These are phyloP conservation scores for Mallateleia sp. DNA, from an alignment of 2,888 invertebrate species.

Conservation along the genomic window DNA sequence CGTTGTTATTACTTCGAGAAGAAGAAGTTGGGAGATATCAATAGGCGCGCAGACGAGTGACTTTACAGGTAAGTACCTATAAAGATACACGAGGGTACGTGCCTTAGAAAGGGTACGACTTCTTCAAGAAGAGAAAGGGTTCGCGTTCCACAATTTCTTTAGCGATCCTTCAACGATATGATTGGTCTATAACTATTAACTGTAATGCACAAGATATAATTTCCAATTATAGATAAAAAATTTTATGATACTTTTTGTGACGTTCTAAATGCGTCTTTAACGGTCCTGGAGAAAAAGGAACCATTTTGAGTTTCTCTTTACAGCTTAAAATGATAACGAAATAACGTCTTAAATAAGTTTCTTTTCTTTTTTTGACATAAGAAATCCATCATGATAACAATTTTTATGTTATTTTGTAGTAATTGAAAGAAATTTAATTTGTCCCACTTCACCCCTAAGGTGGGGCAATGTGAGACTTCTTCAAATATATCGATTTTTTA, in stretches of 20 bases:
- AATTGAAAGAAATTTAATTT: too few species aligned
- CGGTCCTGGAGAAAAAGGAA: too few species aligned
- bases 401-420: too few species aligned
- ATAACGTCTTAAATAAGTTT: too few species aligned
- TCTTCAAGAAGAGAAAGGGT: conserved; percentile 39
- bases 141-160: conserved; percentile 39
- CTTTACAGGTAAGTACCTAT: conserved; percentile 50
- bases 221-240: conserved; percentile 59
- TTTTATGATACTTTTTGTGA: conserved; percentile 52
- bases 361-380: too few species aligned
- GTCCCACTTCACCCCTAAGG: too few species aligned
- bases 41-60: conserved; percentile 37
- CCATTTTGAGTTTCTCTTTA: too few species aligned
- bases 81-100: conserved; percentile 50
- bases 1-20: conserved; percentile 44
- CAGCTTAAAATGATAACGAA: too few species aligned
- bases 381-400: too few species aligned
- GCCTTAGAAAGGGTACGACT: conserved; percentile 41
- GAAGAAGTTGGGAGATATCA: conserved; percentile 46
- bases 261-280: too few species aligned
- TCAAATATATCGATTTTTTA: too few species aligned
- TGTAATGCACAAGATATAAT: conserved; percentile 45
- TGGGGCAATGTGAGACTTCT: too few species aligned
- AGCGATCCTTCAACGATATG: conserved; percentile 41
- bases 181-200: conserved; percentile 55